Evolutionary conservation across 2,113 vertebrate genomes (phyloP), one percentile per base, ranked within the genome.

Genomic region (Bujurquina vittata): DNA sequence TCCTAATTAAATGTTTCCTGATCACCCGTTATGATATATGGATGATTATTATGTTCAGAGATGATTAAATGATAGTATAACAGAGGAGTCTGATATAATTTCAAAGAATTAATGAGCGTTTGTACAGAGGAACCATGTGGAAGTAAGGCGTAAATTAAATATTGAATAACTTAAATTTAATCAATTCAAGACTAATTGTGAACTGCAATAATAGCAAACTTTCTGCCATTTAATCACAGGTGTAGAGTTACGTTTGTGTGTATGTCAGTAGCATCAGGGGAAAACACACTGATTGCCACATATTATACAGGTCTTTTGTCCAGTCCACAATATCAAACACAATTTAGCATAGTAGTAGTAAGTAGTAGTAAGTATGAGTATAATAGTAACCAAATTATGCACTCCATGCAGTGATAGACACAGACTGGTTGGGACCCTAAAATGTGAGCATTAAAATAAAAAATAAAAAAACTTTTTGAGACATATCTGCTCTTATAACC

Each of bases 1-100:
- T 87, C 84, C 92, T 92, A 94, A 95, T 94, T 89, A 94, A 94
- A 93, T 89, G 88, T 87, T 93, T 94, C 92, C 91, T 91, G 93
- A 93, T 94, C 79, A 83, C 84, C 52, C 79, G 74, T 73, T 83
- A 83, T 92, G 92, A 92, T 93, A 91, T 88, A 91, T 83, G 87
- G 81, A 81, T 84, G 87, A 93, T 93, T 83, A 92, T 91, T 94
- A 87, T 87, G 87, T 91, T 91, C 85, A 15, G 73, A 79, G 85
- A 90, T 93, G 88, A 95, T 94, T 92, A 92, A 93, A 91, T 87
- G 87, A 91, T 91, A 79, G 83, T 55, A 62, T 87, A 89, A 85
- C 85, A 85, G 84, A 86, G 80, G 67, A 62, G 84, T 72, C 77
- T 87, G 82, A 84, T 91, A 89, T 90, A 72, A 87, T 83, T 86